phyloP scores from a whole-genome alignment of 2,113 vertebrate genomes.

The Dendrocopos noguchii region DNA sequence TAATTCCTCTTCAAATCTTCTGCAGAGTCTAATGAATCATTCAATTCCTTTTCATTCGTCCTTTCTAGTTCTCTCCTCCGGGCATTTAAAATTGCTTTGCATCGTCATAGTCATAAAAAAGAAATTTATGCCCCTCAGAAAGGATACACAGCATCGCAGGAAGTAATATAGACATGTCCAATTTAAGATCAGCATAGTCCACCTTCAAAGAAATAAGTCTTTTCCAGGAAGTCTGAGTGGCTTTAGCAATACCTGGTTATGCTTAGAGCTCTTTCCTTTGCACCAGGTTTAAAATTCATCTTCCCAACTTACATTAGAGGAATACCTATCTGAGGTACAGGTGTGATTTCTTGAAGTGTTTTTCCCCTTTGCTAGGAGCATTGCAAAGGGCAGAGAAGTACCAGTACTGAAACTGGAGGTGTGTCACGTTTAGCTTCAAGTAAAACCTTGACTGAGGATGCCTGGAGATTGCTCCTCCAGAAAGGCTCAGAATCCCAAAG shows the following conservation, averaged over 20 bases:
- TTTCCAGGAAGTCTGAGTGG: conserved; percentile 32
- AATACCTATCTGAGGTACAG: neutral
- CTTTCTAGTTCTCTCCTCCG: conserved; percentile 59
- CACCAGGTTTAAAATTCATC: neutral
- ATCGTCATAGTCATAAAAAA: conserved; percentile 56
- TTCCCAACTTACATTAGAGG: neutral
- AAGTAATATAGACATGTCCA: conserved; percentile 68
- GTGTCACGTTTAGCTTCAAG: neutral
- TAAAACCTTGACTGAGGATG: neutral
- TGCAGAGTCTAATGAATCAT: conserved; percentile 69
- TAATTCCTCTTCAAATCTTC: conserved; percentile 62
- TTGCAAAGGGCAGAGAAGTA: neutral
- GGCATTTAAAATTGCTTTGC: conserved; percentile 75
- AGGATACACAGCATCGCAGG: conserved; percentile 63
- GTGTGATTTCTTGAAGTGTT: neutral
- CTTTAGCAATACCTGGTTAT: conserved; percentile 5
- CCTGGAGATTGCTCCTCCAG: neutral
- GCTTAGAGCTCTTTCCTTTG: neutral
- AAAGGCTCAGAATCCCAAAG: neutral
- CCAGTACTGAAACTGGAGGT: neutral
- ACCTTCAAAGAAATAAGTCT: conserved; percentile 53
- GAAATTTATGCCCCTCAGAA: conserved; percentile 65
- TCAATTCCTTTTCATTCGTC: conserved; percentile 54
- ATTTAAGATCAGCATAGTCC: conserved; percentile 68
- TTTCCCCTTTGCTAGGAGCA: neutral